These are phyloP conservation scores for Tenebrio molitor DNA, from an alignment of 1,140 invertebrate species.

Conservation along the genomic window DNA sequence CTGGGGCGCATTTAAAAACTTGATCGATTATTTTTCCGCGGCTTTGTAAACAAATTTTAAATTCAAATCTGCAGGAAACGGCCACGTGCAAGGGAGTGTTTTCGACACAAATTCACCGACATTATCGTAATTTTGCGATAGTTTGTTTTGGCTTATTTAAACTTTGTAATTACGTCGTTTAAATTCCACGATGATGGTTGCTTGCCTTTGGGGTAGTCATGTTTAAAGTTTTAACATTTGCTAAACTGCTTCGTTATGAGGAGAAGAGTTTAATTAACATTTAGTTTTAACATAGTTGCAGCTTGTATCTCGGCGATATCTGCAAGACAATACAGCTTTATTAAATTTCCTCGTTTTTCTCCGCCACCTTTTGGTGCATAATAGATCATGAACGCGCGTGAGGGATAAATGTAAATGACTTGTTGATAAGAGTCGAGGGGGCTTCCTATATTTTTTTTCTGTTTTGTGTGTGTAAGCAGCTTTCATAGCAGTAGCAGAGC, in stretches of 20 bases:
- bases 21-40: background rate
- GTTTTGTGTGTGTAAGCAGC: constrained; percentile 34
- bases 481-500: constrained; percentile 17
- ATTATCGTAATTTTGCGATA: constrained; percentile 6
- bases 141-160: constrained; percentile 28
- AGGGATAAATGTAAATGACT: constrained; percentile 28
- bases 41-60: constrained; percentile 11
- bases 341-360: background rate
- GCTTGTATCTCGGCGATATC: constrained; percentile 1
- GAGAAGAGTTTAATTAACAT: constrained; percentile 43
- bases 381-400: background rate
- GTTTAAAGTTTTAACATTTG: constrained; percentile 40
- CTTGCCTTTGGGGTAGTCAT: constrained; percentile 28
- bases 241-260: constrained; percentile 33
- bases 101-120: background rate
- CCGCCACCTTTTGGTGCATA: background rate
- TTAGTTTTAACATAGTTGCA: constrained; percentile 26
- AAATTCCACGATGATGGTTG: constrained; percentile 42
- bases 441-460: background rate
- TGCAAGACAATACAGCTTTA: background rate
- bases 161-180: constrained; percentile 39
- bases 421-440: constrained; percentile 28
- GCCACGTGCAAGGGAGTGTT: background rate
- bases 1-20: background rate
- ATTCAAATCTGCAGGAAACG: background rate